Conservation (phyloP, 2,888 invertebrate species). For the Drosophila emarginata region DNA sequence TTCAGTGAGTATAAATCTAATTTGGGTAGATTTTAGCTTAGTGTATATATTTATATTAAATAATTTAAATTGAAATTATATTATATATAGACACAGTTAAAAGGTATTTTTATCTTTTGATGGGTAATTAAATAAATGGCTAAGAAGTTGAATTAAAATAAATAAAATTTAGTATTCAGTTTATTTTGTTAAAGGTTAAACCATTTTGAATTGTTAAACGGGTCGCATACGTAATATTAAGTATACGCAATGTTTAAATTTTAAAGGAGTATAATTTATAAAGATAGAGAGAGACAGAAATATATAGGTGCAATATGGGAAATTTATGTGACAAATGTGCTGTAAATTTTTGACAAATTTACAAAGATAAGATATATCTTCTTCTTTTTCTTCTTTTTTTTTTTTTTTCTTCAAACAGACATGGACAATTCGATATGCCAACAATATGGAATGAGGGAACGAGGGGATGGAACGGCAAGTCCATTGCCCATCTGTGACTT, state of each 20-base stretch:
- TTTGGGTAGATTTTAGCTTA: too few relatives aligned
- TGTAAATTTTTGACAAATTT: background rate
- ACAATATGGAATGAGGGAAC: background rate
- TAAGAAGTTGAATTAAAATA: background rate
- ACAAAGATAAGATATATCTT: background rate
- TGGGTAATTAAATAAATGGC: too few relatives aligned
- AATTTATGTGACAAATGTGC: background rate
- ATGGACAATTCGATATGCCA: background rate
- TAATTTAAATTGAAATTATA: too few relatives aligned
- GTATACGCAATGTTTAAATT: background rate
- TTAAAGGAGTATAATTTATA: background rate
- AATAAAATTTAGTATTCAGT: too few relatives aligned
- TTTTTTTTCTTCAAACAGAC: too few relatives aligned
- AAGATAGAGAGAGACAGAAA: background rate
- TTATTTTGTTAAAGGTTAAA: too few relatives aligned
- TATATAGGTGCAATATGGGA: background rate
- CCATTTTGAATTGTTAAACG: too few relatives aligned
- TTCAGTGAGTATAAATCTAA: too few relatives aligned
- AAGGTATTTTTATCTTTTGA: too few relatives aligned
- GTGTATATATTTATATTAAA: too few relatives aligned
- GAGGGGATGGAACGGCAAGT: background rate
- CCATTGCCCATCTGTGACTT: slow-evolving; percentile 13
- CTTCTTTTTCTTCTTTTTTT: too few relatives aligned
- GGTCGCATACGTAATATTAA: background rate
- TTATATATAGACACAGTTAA: too few relatives aligned